A percentile compares a stretch with the other conserved stretches of the same genome.
Conservation (phyloP, 2,888 invertebrate species). For the Machimus atricapillus region DNA sequence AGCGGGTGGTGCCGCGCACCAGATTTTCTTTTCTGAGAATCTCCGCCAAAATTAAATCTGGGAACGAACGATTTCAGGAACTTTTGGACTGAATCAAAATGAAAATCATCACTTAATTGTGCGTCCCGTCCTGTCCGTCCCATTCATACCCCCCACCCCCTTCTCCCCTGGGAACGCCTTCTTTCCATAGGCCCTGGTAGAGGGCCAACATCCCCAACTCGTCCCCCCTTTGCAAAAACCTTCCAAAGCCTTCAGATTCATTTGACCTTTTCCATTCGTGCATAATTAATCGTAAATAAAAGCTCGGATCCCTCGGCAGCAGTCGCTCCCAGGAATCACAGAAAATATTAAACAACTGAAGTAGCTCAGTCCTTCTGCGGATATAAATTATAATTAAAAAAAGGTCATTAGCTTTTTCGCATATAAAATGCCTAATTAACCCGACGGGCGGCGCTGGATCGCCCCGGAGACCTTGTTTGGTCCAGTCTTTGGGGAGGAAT, state of each 20-base stretch:
- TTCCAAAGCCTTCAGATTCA: background rate
- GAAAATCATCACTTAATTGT: conserved; percentile 19
- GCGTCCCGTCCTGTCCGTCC: background rate
- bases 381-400: conserved; percentile 40
- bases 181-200: background rate
- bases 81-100: conserved; percentile 21
- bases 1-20: background rate
- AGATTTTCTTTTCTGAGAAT: background rate
- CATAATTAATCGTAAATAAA: conserved; percentile 39
- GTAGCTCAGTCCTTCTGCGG: conserved; percentile 2
- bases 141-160: background rate
- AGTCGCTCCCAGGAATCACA: conserved; percentile 10
- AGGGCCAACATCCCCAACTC: background rate
- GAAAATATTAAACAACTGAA: conserved; percentile 29
- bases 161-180: too few relatives aligned
- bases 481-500: conserved; percentile 19
- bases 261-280: conserved; percentile 35
- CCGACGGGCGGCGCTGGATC: conserved; percentile 29
- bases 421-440: conserved; percentile 40
- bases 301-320: background rate
- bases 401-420: conserved; percentile 39
- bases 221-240: background rate
- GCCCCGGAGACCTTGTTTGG: conserved; percentile 4
- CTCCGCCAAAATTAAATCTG: background rate
- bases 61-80: background rate